These are phyloP conservation scores for rat (Rattus norvegicus) DNA, from an alignment of 2,113 vertebrate species.

Conservation along the genomic window GRCr8 NC_086036.1:34287501-34288000, in stretches of 20 bases:
- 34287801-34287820: not conserved
- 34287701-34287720: not conserved
- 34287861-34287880: conserved; percentile 16
- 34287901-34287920: conserved; percentile 21
- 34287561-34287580: not conserved
- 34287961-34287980: not conserved
- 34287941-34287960: not conserved
- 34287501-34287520: not conserved
- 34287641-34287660: not conserved
- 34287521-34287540: not conserved
- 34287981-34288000: not conserved
- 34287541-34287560: not conserved
- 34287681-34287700: not conserved
- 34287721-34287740: not conserved
- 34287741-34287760: not conserved
- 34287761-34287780: not conserved
- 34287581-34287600: not conserved
- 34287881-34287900: conserved; percentile 14
- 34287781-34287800: not conserved
- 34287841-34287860: conserved; percentile 31
- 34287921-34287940: not conserved
- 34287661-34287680: not conserved
- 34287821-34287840: not conserved
- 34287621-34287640: conserved; percentile 23
- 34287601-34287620: not conserved